These are phyloP conservation scores for Arrhamphus sclerolepis DNA, from an alignment of 2,797 vertebrate species.

Conservation along the genomic window DNA sequence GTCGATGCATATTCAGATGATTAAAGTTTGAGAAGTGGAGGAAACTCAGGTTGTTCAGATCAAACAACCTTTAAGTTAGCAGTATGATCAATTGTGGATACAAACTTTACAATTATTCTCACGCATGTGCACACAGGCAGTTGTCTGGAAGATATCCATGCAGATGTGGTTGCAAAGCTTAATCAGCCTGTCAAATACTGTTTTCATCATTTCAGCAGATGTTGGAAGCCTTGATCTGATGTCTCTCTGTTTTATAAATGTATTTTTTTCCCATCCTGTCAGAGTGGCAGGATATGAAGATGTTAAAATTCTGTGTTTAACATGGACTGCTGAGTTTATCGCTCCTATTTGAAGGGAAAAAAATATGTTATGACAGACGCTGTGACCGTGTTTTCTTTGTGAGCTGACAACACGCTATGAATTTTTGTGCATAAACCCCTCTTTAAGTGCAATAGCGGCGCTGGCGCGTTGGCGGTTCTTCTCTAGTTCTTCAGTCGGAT, in stretches of 20 bases:
- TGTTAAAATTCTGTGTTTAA: slow-evolving; percentile 54
- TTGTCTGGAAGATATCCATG: slow-evolving; percentile 1
- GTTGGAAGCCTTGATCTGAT: slow-evolving; percentile 7
- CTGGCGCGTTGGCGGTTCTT: slow-evolving; percentile 29
- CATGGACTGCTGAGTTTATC: slow-evolving; percentile 53
- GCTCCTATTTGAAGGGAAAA: slow-evolving; percentile 29
- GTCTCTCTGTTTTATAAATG: slow-evolving; percentile 17
- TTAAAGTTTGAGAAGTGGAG: slow-evolving; percentile 47
- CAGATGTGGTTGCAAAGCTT: slow-evolving; percentile 11
- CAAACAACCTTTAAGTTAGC: slow-evolving; percentile 42
- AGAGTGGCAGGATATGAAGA: slow-evolving; percentile 45
- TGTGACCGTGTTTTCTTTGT: slow-evolving; percentile 41
- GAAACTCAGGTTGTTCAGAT: slow-evolving; percentile 45
- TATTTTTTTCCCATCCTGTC: slow-evolving; percentile 30
- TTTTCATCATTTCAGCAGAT: slow-evolving; percentile 9
- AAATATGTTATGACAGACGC: slow-evolving; percentile 47
- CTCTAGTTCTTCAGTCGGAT: slow-evolving; percentile 21
- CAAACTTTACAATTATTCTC: slow-evolving; percentile 11
- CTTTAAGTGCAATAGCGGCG: slow-evolving; percentile 30
- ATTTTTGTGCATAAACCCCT: slow-evolving; percentile 47
- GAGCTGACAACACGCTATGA: slow-evolving; percentile 36
- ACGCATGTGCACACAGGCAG: neutral
- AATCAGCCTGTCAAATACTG: slow-evolving; percentile 24
- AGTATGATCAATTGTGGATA: slow-evolving; percentile 9
- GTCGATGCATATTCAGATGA: slow-evolving; percentile 53